These are phyloP conservation scores for Pterostichus niger DNA, from an alignment of 2,888 invertebrate genomes.

Conservation along the genomic window DNA sequence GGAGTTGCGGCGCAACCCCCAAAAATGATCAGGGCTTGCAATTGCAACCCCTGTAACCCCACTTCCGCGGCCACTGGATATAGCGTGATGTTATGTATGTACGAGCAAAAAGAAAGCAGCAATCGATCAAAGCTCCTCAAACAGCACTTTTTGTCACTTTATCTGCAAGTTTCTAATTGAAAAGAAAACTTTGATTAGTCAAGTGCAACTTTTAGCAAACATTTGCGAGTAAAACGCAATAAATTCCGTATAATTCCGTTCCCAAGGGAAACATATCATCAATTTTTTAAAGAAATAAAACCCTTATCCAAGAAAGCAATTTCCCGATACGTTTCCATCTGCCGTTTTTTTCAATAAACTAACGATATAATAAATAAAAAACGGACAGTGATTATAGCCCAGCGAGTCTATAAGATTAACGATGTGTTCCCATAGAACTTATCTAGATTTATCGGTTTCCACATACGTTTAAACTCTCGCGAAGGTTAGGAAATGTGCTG, in stretches of 20 bases:
- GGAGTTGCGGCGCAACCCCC: no score
- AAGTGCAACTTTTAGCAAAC: slow-evolving; percentile 31
- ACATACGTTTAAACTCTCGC: slow-evolving; percentile 63
- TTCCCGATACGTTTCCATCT: slow-evolving; percentile 27
- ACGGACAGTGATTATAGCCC: slow-evolving; percentile 47
- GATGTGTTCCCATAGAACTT: slow-evolving; percentile 64
- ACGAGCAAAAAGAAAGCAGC: no score
- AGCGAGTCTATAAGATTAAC: slow-evolving; percentile 48
- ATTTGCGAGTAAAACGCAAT: slow-evolving; percentile 28
- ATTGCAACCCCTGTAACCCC: no score
- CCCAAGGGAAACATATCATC: slow-evolving; percentile 27
- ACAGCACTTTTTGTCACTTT: background rate
- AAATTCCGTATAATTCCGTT: slow-evolving; percentile 40
- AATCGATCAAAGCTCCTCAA: no score
- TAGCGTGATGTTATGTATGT: no score
- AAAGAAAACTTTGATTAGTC: slow-evolving; percentile 8
- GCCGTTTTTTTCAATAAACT: slow-evolving; percentile 58
- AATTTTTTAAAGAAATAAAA: slow-evolving; percentile 30
- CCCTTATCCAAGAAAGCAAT: slow-evolving; percentile 36
- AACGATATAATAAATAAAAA: slow-evolving; percentile 65
- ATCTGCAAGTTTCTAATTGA: background rate
- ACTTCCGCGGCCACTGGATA: no score
- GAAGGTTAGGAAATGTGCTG: slow-evolving; percentile 55
- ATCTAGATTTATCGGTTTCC: slow-evolving; percentile 65
- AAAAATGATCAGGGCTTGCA: no score